Conservation (phyloP, 2,113 vertebrate genomes). For the Xenopus laevis region DNA sequence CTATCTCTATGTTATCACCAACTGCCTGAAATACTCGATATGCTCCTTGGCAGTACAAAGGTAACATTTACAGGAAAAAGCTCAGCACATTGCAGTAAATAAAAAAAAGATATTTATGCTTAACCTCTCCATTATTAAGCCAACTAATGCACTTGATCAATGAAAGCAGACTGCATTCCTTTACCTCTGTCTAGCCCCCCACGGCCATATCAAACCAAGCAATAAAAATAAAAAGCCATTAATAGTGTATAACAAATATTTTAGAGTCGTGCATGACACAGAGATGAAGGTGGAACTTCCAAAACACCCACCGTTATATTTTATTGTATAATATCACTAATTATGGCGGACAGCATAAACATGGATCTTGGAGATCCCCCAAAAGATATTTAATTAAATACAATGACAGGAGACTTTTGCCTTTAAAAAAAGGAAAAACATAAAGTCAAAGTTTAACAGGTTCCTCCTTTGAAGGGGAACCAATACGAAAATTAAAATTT, state of each 20-base stretch:
- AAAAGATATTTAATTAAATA: no score
- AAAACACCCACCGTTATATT: not conserved
- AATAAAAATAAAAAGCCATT: not conserved
- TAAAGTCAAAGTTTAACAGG: no score
- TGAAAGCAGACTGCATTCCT: constrained; percentile 20
- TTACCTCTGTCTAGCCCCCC: constrained; percentile 8
- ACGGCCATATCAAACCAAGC: constrained; percentile 1
- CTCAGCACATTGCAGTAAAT: no score
- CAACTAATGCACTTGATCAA: constrained; percentile 35
- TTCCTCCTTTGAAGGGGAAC: no score
- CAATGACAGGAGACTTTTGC: no score
- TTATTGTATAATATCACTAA: not conserved
- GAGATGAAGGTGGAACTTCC: not conserved
- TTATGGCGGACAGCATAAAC: not conserved
- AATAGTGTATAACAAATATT: constrained; percentile 2
- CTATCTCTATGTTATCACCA: no score
- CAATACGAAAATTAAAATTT: no score
- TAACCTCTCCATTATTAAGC: constrained; percentile 4
- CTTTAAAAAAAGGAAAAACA: not conserved
- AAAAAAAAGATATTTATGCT: no score
- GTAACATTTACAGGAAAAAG: no score
- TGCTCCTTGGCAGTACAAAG: no score
- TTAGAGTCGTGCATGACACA: not conserved
- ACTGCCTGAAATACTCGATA: no score
- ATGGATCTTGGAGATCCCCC: no score